These are phyloP conservation scores for Drosophila fungiperda DNA, from an alignment of 2,888 invertebrate species.

Conservation along the genomic window DNA sequence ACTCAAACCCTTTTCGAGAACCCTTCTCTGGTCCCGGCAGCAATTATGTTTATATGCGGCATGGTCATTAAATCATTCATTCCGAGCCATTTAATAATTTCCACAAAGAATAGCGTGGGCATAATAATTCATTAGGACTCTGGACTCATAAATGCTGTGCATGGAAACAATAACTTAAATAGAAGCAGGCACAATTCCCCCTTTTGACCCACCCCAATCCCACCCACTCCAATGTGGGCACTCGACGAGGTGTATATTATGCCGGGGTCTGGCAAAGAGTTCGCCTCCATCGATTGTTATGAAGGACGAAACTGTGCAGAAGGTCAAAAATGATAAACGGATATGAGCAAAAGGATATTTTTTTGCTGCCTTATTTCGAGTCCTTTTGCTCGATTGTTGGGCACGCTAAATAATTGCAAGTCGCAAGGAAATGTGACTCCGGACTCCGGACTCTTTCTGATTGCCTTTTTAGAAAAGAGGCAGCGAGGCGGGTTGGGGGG, in stretches of 20 bases:
- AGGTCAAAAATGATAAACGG: constrained; percentile 84
- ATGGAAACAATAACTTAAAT: constrained; percentile 73
- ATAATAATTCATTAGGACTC: constrained; percentile 74
- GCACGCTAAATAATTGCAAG: constrained; percentile 78
- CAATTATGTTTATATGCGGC: constrained; percentile 60
- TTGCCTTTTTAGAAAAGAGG: constrained; percentile 14
- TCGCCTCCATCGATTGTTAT: constrained; percentile 60
- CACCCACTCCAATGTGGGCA: constrained; percentile 21
- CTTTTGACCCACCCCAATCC: constrained; percentile 1
- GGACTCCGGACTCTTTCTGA: constrained; percentile 17
- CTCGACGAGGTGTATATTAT: constrained; percentile 30
- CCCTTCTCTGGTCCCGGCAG: constrained; percentile 58
- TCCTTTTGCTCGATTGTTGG: constrained; percentile 61
- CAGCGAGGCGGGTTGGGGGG: background rate
- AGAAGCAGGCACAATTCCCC: constrained; percentile 12
- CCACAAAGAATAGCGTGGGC: constrained; percentile 46
- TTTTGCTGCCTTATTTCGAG: constrained; percentile 52
- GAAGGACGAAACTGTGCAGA: constrained; percentile 65
- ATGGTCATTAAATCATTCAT: constrained; percentile 82
- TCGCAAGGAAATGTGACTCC: constrained; percentile 44
- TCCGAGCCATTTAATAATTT: constrained; percentile 82
- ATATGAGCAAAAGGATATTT: constrained; percentile 77
- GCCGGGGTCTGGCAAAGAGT: constrained; percentile 32
- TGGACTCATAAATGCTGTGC: constrained; percentile 64
- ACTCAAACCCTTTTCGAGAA: constrained; percentile 53